Base-by-base conservation (phyloP, 2,797 vertebrate species). In the Rhodeus uyekii region DNA sequence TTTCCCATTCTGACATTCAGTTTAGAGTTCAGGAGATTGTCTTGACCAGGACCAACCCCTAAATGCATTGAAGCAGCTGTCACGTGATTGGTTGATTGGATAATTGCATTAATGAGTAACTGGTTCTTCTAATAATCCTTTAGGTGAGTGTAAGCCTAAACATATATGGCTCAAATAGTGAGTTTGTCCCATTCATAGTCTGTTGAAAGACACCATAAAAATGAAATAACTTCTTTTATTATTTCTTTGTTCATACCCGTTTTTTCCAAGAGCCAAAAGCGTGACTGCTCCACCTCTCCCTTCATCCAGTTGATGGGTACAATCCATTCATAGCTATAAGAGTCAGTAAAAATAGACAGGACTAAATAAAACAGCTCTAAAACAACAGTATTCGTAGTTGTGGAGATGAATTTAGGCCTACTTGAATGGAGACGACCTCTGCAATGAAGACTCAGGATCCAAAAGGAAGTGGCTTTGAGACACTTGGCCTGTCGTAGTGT, bases 381-480 rank as follows among this genome's bases (percentile, higher is more conserved):
- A 4, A 10, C 29, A 73, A 67, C 8, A 9, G 10, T 42, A 12
- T 38, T 29, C 46, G 9, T 29, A 67, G 38, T 18, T 39, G 29
- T 24, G 4, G 27, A 16, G 22, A 22, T 10, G 34, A 55, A 4
- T 12, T 46, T 24, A 44, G 78, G 34, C 93, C 74, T 92, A 98
- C 97, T 92, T 77, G 86, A 95, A 97, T 0, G 5, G 0, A 0
- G 96, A 97, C 55, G 90, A 78, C 5, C 93, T 92, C 4, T 92
- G 88, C 63, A 95, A 89, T 0, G 0, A 4, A 0, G 96, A 92
- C 0, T 69, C 32, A 0, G 92, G 84, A 86, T 97, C 94, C 73
- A 98, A 89, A 44, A 96, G 93, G 68, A 98, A 98, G 89, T 97
- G 95, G 6, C 87, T 6, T 91, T 98, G 97, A n/a, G 3, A 88